phyloP scores from a whole-genome alignment of 2,797 vertebrate species.

The Pygocentrus nattereri region DNA sequence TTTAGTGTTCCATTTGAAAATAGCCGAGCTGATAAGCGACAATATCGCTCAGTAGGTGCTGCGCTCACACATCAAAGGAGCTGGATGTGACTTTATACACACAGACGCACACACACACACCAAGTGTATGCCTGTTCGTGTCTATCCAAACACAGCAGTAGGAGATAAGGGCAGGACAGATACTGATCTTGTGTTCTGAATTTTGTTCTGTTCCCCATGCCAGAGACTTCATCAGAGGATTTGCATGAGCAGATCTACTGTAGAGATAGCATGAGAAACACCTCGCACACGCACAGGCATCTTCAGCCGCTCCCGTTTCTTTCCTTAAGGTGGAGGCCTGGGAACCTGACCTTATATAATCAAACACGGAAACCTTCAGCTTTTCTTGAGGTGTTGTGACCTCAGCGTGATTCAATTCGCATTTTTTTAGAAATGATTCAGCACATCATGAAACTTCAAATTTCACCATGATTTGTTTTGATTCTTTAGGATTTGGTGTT shows the following conservation, averaged over 20 bases:
- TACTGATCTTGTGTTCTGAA: constrained; percentile 45
- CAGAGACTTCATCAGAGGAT: constrained; percentile 48
- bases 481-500: no score
- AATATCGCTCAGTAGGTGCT: constrained; percentile 7
- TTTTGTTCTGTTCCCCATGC: constrained; percentile 22
- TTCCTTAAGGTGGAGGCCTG: constrained; percentile 29
- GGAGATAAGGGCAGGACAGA: constrained; percentile 49
- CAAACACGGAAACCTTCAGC: no score
- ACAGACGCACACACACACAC: constrained; percentile 26
- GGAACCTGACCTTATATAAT: constrained; percentile 4
- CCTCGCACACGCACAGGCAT: constrained; percentile 30
- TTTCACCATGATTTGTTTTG: no score
- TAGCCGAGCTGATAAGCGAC: constrained; percentile 15
- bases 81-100: constrained; percentile 9
- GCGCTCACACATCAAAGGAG: not conserved
- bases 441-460: not conserved
- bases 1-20: constrained; percentile 12
- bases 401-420: no score
- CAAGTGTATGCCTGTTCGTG: constrained; percentile 5
- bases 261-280: constrained; percentile 44
- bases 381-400: no score
- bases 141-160: constrained; percentile 43
- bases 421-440: not conserved
- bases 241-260: constrained; percentile 53
- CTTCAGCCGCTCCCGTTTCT: constrained; percentile 34